phyloP scores from a whole-genome alignment of 2,888 invertebrate genomes.

The Cosmia pyralina region DNA sequence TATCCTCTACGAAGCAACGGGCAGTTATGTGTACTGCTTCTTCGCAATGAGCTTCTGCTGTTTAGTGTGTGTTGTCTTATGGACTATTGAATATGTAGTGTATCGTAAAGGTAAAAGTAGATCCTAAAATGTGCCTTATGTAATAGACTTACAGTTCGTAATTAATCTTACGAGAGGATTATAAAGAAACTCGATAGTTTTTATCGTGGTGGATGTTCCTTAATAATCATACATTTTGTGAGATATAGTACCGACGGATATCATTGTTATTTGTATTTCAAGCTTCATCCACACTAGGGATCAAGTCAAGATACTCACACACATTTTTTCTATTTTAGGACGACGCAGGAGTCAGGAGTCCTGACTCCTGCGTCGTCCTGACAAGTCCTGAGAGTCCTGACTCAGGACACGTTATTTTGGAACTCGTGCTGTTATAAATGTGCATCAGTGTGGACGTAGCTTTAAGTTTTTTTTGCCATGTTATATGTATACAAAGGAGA shows the following conservation, averaged over 20 bases:
- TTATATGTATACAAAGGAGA: background rate
- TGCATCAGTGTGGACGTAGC: background rate
- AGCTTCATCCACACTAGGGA: background rate
- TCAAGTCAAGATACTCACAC: background rate
- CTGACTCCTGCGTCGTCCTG: no score
- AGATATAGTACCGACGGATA: background rate
- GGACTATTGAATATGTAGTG: constrained; percentile 88
- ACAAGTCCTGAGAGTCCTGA: no score
- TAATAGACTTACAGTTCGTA: constrained; percentile 17
- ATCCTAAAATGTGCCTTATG: constrained; percentile 33
- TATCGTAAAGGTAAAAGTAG: constrained; percentile 55
- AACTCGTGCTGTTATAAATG: no score
- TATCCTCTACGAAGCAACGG: constrained; percentile 87
- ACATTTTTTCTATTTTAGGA: background rate
- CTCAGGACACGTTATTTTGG: background rate
- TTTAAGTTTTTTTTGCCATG: background rate
- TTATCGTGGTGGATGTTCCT: constrained; percentile 17
- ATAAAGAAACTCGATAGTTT: constrained; percentile 3
- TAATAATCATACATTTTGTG: background rate
- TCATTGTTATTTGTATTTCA: background rate
- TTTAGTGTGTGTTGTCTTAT: constrained; percentile 92
- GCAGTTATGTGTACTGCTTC: constrained; percentile 92
- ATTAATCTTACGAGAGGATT: constrained; percentile 1
- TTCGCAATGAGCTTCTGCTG: constrained; percentile 92
- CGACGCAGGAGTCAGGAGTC: no score